Evolutionary conservation across 2,888 invertebrate species (phyloP), one percentile per base, ranked within the genome.

Genomic region (Teinopalpus imperialis): DNA sequence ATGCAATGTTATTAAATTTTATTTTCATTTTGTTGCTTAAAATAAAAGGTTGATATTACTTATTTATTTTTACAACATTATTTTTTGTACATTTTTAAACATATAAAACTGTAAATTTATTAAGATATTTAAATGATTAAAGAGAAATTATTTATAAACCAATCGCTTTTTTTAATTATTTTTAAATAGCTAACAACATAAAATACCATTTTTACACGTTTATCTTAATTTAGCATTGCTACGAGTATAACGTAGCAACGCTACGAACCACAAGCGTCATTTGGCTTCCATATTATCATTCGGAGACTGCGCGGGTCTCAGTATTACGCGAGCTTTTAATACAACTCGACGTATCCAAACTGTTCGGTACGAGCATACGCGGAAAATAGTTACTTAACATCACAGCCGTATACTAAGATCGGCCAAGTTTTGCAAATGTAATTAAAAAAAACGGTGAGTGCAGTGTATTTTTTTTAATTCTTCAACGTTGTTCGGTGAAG

Each of bases 241-340:
- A 35, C 29, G 34, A 34, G 47, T 43, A 50, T 47, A 48, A 29
- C 43, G 53, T 49, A 48, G 52, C 52, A 43, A 29, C 44, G 42
- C 55, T 56, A 53, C 49, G 51, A 48, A 52, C 51, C 48, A 48
- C 44, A 35, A 36, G 50, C 46, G 53, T 54, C 54, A 66, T 66
- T 71, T 67, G 59, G 60, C 65, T 65, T 61, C 57, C 64, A 60
- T 69, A 66, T 62, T 54, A 53, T 51, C 69, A 69, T 61, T 74
- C 73, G 74, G 85, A 85, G 85, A 75, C 82, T 83, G 83, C 85
- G 85, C 85, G 80, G 57, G 66, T 68, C 59, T 59, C 79, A 85
- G 85, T 85, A 57, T 67, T 69, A 67, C 74, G 68, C 66, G 66
- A 61, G 59, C 63, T 48, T 57, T 61, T 56, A 57, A 51, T 49